Evolutionary conservation across 1,140 invertebrate genomes (phyloP), one percentile per base, ranked within the genome.

Genomic region (Bombus terrestris): DNA sequence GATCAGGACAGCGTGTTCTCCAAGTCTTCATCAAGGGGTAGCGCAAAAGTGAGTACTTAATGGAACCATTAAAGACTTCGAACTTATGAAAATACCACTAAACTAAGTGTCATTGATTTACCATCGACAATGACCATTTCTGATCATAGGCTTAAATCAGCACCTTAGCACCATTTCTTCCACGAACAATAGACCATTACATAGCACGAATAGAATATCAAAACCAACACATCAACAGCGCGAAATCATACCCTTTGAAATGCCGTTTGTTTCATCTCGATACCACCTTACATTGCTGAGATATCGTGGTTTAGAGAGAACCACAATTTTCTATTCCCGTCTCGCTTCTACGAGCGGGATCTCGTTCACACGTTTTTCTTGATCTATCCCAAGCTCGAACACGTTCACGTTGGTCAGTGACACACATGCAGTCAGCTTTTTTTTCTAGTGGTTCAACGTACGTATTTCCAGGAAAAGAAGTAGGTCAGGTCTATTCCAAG

Each of bases 1-100:
- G 95, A 96, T 86, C 95, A 95, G 90, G 95, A 96, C 86, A 95
- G 95, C 91, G 94, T 95, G 62, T 95, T 96, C 86, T 96, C 95
- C n/a, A 95, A 95, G 89, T 95, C 92, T 74, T 94, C 95, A 72
- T 95, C 95, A 74, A 93, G 94, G 88, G 95, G 95, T 86, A 95
- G 95, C 88, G 95, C 95, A 57, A 95, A 95, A 93, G 95, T 95
- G 90, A 92, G 62, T 53, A 9, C 32, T 3, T 8, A 41, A 73
- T 22, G 2, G 37, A 69, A 39, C 12, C 13, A 0, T 15, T 39
- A 37, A 25, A 37, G 9, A 25, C 1, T 37, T 35, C 9, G 10
- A 8, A 13, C 68, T 10, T 13, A 1, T 25, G 8, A 28, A 28
- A 25, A 39, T 18, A 39, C 13, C 10, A 12, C 10, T 39, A 25